Conservation (phyloP, 2,797 vertebrate species). For the Mus minutoides region DNA sequence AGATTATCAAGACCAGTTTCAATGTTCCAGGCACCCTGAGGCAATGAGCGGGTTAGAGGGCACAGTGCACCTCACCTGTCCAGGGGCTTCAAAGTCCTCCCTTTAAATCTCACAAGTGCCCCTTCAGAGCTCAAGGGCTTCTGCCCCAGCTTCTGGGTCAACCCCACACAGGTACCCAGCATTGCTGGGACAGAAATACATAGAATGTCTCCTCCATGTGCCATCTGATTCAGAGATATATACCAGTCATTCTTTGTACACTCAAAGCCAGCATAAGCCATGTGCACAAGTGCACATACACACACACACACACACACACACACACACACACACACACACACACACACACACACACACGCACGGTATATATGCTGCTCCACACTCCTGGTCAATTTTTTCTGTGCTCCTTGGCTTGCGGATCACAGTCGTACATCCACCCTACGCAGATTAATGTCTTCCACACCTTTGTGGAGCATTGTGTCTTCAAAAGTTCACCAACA, state of each 20-base stretch:
- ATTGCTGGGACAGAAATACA: neutral
- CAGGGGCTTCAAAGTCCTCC: neutral
- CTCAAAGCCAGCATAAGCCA: neutral
- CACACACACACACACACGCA: neutral
- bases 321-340: neutral
- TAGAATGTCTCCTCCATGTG: neutral
- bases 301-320: fast-evolving
- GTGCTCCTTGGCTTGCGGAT: neutral
- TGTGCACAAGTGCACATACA: neutral
- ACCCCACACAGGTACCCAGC: neutral
- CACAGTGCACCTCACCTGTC: neutral
- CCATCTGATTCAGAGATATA: neutral
- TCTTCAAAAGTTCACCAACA: constrained; percentile 6
- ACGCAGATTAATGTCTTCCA: neutral
- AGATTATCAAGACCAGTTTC: constrained; percentile 53
- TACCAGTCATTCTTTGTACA: neutral
- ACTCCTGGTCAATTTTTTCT: neutral
- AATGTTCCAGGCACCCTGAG: neutral
- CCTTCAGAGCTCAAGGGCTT: neutral
- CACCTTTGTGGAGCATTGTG: neutral
- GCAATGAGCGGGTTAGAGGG: neutral
- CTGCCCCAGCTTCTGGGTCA: neutral
- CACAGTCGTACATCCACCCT: neutral
- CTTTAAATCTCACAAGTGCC: neutral
- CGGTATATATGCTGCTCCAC: too few relatives aligned